Evolutionary conservation across 2,797 vertebrate species (phyloP).

Genomic region (Bradypodion ventrale): DNA sequence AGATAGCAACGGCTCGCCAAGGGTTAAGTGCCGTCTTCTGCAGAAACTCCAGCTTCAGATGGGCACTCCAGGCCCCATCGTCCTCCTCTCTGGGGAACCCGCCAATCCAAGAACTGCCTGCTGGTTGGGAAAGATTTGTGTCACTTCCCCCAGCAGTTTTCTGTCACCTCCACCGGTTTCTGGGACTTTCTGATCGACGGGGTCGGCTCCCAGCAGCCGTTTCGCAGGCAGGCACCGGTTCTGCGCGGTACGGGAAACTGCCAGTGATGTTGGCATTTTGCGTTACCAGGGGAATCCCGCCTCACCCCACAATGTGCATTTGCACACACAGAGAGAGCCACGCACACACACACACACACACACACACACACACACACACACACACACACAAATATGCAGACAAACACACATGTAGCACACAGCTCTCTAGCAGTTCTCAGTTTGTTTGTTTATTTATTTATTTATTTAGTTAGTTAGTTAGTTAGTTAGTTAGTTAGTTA

Average conservation of each 20-base stretch:
- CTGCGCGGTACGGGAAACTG: constrained; percentile 49
- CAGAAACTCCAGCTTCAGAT: constrained; percentile 41
- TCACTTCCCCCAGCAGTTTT: constrained; percentile 73
- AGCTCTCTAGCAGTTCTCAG: no score
- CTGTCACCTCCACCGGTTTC: constrained; percentile 63
- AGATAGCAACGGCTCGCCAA: background rate
- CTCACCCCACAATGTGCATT: background rate
- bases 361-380: no score
- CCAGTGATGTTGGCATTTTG: constrained; percentile 33
- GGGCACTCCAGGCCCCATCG: constrained; percentile 40
- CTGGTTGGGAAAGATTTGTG: constrained; percentile 76
- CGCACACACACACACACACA: no score
- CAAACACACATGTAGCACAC: background rate
- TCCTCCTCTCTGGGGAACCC: constrained; percentile 69
- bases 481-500: no score
- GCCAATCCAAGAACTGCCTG: constrained; percentile 72
- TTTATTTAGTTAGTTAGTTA: no score
- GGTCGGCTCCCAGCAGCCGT: constrained; percentile 76
- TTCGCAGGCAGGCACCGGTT: constrained; percentile 57
- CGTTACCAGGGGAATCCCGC: accelerated
- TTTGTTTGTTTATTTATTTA: no score
- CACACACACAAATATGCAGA: no score
- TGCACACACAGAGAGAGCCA: background rate
- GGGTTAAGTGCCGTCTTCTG: constrained; percentile 56
- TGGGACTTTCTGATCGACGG: constrained; percentile 69